These are phyloP conservation scores for Polydrusus tereticollis DNA, from an alignment of 2,888 invertebrate genomes.

Conservation along the genomic window DNA sequence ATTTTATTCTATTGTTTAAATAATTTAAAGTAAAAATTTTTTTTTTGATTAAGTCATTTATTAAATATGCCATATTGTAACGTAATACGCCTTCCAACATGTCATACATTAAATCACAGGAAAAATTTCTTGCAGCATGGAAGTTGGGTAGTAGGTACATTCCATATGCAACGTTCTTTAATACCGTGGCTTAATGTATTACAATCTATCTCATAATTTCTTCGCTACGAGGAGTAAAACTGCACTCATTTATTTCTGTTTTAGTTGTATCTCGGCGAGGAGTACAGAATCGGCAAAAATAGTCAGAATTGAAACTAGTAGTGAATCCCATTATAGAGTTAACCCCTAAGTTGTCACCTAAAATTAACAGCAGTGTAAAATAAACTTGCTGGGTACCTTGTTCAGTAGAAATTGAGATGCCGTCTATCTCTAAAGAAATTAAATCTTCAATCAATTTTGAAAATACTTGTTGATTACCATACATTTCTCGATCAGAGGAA, in stretches of 20 bases:
- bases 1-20: constrained; percentile 21
- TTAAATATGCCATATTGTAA: constrained; percentile 16
- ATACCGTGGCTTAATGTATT: background rate
- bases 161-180: constrained; percentile 12
- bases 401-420: background rate
- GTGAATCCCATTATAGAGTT: constrained; percentile 24
- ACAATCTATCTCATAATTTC: constrained; percentile 8
- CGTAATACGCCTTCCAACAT: constrained; percentile 8
- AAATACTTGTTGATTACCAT: constrained; percentile 23
- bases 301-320: background rate
- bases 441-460: constrained; percentile 26
- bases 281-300: constrained; percentile 17
- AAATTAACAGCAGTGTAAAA: constrained; percentile 28
- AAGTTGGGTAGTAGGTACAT: background rate
- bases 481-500: constrained; percentile 11
- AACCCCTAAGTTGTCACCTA: constrained; percentile 24
- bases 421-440: constrained; percentile 28
- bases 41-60: background rate
- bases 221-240: background rate
- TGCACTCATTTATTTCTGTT: background rate
- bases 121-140: constrained; percentile 1
- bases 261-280: background rate
- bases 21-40: constrained; percentile 3
- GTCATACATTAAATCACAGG: constrained; percentile 27
- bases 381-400: background rate